Conservation (phyloP, 2,888 invertebrate species). For the Odontocolon sp. region DNA sequence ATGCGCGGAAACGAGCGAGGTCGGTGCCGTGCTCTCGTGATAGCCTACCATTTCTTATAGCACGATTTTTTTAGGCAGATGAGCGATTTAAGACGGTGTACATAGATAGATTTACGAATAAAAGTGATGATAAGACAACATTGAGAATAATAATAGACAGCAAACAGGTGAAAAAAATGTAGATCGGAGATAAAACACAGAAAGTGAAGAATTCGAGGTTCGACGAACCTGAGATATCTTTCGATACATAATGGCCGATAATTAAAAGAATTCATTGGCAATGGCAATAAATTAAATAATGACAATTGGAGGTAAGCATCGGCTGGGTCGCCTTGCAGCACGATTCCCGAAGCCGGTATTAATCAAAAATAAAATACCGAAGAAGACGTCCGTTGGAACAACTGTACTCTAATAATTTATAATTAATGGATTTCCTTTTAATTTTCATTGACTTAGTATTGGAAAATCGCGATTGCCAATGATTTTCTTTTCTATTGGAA, state of each 20-base stretch:
- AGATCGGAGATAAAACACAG: background rate
- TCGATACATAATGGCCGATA: too few relatives aligned
- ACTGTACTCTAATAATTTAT: too few relatives aligned
- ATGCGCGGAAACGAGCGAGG: constrained; percentile 70
- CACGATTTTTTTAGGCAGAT: background rate
- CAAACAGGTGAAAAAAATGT: background rate
- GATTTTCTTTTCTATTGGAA: too few relatives aligned
- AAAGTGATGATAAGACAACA: constrained; percentile 10
- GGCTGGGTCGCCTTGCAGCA: too few relatives aligned
- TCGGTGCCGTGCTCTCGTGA: constrained; percentile 75
- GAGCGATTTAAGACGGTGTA: constrained; percentile 31
- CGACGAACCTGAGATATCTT: too few relatives aligned
- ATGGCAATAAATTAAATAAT: background rate
- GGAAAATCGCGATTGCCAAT: too few relatives aligned
- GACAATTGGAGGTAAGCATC: background rate
- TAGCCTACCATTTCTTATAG: constrained; percentile 67
- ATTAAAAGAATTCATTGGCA: too few relatives aligned
- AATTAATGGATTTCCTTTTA: too few relatives aligned
- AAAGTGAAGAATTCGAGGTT: background rate
- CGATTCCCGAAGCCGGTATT: too few relatives aligned
- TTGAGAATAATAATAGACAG: background rate
- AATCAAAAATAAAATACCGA: too few relatives aligned
- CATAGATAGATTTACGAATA: constrained; percentile 50
- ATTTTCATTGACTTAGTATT: too few relatives aligned
- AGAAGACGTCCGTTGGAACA: too few relatives aligned